Base-by-base conservation (phyloP, 2,888 invertebrate species). In the Philonicus albiceps region DNA sequence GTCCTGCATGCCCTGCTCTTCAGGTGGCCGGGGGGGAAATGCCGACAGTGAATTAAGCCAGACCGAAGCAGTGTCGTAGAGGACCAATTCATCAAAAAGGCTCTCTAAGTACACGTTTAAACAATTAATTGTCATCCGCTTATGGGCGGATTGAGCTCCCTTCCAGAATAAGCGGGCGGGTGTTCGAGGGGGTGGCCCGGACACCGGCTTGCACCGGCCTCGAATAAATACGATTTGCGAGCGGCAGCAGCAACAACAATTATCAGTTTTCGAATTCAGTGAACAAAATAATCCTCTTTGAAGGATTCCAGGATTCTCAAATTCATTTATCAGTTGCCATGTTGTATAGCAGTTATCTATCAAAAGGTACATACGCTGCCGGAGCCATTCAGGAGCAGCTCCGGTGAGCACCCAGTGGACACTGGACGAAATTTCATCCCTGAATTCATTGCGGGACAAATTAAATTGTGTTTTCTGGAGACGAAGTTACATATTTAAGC, bases 221-320 rank as follows among this genome's bases (percentile, higher is more conserved):
- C 81, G 81, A 31, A 30, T 81, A 81, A 81, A 81, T 81, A 81
- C 81, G 55, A 81, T 80, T 86, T 87, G 87, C 74, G 87, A 86
- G 85, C 37, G 49, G 74, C 7, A 73, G 19, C 86, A 87, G 87
- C 87, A 87, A 86, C 75, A 88, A 88, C 88, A 89, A 89, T 88
- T 89, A 89, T 89, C 89, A 89, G 88, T 89, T 89, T 89, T 88
- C 88, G 88, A 88, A 89, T 89, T 89, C 89, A 89, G 88, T 89
- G 89, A 89, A 89, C 89, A 88, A 89, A 89, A 89, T 89, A 89
- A 89, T 89, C 89, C 88, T 87, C 88, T 89, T 88, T 88, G 86
- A 86, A 88, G 86, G 87, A 86, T 83, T 73, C 40, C 53, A 72
- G 75, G 27, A 80, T 75, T 37, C 85, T 72, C 73, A 53, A 64